Evolutionary conservation across 2,113 vertebrate genomes (phyloP), one percentile per base, ranked within the genome.

Genomic region (Eira barbara): DNA sequence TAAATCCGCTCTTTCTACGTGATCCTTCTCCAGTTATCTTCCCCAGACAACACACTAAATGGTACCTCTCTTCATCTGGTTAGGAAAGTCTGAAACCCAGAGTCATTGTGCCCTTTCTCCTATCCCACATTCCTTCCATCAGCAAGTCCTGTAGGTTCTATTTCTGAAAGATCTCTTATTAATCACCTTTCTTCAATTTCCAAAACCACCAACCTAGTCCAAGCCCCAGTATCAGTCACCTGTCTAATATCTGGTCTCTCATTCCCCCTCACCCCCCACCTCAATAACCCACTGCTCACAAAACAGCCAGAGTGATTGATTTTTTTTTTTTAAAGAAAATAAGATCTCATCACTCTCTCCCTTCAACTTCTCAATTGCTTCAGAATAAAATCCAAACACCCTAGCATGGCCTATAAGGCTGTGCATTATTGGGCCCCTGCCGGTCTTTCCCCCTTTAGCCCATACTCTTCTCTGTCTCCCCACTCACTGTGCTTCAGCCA

Each of bases 351-450:
- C 36, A 73, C 13, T 79, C 34, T 79, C 20, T 88, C 79, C 47
- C 74, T 92, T 96, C 96, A 91, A 81, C 49, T 78, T 31, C 61
- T 80, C 39, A 31, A 9, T 49, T 55, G 52, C 57, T 95, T 92
- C 76, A 73, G 31, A 95, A 83, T 87, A 97, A 98, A 97, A 90
- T 49, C 49, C 78, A 69, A 92, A 81, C 31, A 4, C n/a, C 57
- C 45, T 47, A 21, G 63, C 52, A 67, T 34, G 47, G 42, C 59
- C 34, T 80, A 67, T 9, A 34, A 86, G 49, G 36, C 34, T 82
- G 3, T 73, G 31, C 25, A 49, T 47, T 27, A 27, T 29, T 31
- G 34, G 79, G 49, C 12, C 76, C 65, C 57, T 29, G n/a, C 12
- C 8, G 2, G 2, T 83, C 55, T 74, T 63, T 74, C 57, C 63